phyloP scores from a whole-genome alignment of 2,797 vertebrate species.

The Chelon labrosus region DNA sequence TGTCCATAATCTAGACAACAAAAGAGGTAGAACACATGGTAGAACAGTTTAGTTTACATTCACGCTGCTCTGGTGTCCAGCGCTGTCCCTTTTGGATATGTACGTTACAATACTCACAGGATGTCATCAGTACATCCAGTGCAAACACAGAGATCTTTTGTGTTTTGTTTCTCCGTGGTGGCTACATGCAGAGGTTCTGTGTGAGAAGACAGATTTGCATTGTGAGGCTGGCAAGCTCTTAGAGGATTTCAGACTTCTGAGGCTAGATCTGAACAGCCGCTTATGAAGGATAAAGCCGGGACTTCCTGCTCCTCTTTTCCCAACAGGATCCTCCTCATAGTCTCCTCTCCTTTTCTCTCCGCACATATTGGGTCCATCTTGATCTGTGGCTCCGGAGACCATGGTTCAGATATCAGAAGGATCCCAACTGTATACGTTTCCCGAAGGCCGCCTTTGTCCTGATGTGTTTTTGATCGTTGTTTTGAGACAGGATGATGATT shows the following conservation, averaged over 20 bases:
- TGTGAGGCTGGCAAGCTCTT: conserved; percentile 54
- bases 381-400: conserved; percentile 40
- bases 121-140: conserved; percentile 61
- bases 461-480: conserved; percentile 70
- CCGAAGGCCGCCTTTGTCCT: conserved; percentile 68
- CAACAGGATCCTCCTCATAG: conserved; percentile 49
- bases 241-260: conserved; percentile 74
- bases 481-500: conserved; percentile 70
- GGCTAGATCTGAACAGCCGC: conserved; percentile 67
- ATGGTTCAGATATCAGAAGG: conserved; percentile 63
- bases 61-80: neutral
- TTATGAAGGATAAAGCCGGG: conserved; percentile 74
- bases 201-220: conserved; percentile 59
- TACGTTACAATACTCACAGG: conserved; percentile 44
- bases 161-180: conserved; percentile 53
- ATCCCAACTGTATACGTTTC: conserved; percentile 57
- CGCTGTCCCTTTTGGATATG: conserved; percentile 13
- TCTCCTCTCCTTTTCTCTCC: conserved; percentile 35
- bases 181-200: conserved; percentile 49
- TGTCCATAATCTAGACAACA: neutral
- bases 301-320: conserved; percentile 74
- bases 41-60: conserved; percentile 30
- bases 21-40: neutral
- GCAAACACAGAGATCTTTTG: conserved; percentile 64
- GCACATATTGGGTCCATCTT: conserved; percentile 61